A percentile compares a stretch with the other conserved stretches of the same genome.
phyloP scores from a whole-genome alignment of 2,888 invertebrate species.

The Lamellibrachia satsuma region DNA sequence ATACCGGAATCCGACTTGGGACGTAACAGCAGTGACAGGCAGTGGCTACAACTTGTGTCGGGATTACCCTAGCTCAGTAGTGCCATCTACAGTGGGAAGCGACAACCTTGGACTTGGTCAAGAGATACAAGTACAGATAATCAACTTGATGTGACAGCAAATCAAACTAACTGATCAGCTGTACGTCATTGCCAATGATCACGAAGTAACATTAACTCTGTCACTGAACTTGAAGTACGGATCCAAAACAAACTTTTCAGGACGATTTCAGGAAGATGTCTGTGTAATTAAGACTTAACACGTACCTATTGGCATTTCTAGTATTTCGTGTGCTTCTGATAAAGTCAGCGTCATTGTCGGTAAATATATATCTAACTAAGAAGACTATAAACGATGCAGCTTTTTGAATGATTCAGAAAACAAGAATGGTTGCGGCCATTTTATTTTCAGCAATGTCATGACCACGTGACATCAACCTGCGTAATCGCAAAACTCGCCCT shows the following conservation, averaged over 20 bases:
- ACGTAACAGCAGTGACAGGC: no score
- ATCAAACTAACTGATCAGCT: neutral
- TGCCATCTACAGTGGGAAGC: neutral
- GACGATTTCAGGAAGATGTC: neutral
- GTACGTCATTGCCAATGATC: neutral
- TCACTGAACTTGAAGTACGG: neutral
- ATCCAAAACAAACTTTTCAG: neutral
- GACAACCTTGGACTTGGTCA: neutral
- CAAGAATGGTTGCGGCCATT: conserved; percentile 17
- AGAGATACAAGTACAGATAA: neutral
- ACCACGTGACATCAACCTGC: conserved; percentile 11
- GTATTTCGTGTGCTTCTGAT: conserved; percentile 34
- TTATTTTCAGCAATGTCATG: conserved; percentile 17
- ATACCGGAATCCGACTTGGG: no score
- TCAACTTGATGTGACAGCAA: neutral
- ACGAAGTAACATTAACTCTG: neutral
- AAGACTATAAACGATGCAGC: neutral
- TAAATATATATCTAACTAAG: conserved; percentile 13
- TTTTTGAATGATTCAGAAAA: conserved; percentile 7
- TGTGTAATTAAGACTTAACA: neutral
- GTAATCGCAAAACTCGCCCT: conserved; percentile 2
- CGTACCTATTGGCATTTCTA: conserved; percentile 38
- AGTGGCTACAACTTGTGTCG: no score
- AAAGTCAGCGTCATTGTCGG: neutral
- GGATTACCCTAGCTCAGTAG: neutral